Evolutionary conservation across 2,113 vertebrate species (phyloP), one percentile per base, ranked within the genome.

Genomic region (Sebastes fasciatus): DNA sequence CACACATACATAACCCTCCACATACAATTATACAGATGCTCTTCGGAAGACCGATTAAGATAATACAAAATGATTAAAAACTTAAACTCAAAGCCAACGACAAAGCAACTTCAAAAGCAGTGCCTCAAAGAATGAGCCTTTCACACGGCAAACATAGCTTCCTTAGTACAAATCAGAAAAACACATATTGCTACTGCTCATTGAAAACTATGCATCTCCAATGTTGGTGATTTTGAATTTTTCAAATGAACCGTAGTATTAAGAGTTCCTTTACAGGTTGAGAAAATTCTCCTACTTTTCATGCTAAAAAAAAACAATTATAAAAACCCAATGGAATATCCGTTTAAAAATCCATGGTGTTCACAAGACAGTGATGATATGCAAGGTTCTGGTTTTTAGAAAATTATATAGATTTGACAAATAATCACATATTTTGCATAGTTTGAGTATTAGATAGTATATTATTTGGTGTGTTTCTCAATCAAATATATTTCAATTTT

Each of bases 21-120:
- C 52, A 66, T 23, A 23, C 16, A 23, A 58, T 82, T 60, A 70
- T 3, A 74, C 58, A 79, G 65, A 58, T 63, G 49, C 7, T 70
- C 45, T 61, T 4, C 3, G 5, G 46, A 64, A 19, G 45, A 54
- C 51, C 3, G 6, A 49, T 74, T 12, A 40, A 42, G 34, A 26
- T 70, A 43, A 21, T 26, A 46, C 46, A 42, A 54, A 34, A 66
- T 64, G 60, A 57, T 45, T 46, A 54, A 34, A 64, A 64, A 43
- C 10, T n/a, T 46, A 17, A 73, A 72, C 11, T 45, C 19, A 7
- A 3, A 40, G 16, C 17, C 34, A 34, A 34, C 34, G 26, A 34
- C 34, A 34, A 11, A 58, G 6, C 17, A 54, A 43, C 19, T 11
- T 6, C 16, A 0, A n/a, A 9, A 51, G 58, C 17, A n/a, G 5